Percentiles rank a stretch among this genome's conserved stretches.
phyloP scores from a whole-genome alignment of 2,113 vertebrate genomes.

The Sprattus sprattus region DNA sequence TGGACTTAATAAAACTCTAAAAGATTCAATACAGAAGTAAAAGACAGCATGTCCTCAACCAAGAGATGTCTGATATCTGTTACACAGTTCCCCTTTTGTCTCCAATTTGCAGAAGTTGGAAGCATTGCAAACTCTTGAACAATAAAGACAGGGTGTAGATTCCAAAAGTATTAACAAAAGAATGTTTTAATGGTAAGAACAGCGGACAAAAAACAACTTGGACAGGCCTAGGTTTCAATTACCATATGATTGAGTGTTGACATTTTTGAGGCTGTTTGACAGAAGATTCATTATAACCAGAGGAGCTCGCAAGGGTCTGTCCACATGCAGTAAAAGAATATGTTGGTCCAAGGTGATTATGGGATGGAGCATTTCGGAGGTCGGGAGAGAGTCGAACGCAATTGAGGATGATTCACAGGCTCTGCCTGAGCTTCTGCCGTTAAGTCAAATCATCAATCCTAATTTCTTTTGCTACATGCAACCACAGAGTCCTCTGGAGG shows the following conservation, averaged over 20 bases:
- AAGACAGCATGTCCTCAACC: slow-evolving; percentile 1
- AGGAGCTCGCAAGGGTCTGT: slow-evolving; percentile 56
- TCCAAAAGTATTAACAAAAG: slow-evolving; percentile 63
- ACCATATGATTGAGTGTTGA: slow-evolving; percentile 72
- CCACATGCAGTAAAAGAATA: slow-evolving; percentile 56
- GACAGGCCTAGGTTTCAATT: slow-evolving; percentile 69
- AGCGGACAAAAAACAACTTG: slow-evolving; percentile 50
- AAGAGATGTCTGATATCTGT: slow-evolving; percentile 37
- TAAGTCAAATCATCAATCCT: slow-evolving; percentile 48
- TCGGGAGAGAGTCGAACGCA: slow-evolving; percentile 47
- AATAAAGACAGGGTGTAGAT: slow-evolving; percentile 51
- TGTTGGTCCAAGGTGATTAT: slow-evolving; percentile 58
- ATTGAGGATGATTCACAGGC: slow-evolving; percentile 48
- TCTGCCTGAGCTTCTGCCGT: slow-evolving; percentile 27
- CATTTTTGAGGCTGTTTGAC: slow-evolving; percentile 71
- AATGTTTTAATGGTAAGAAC: slow-evolving; percentile 64
- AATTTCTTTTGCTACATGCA: slow-evolving; percentile 12
- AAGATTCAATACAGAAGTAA: neutral
- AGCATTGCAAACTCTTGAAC: slow-evolving; percentile 53
- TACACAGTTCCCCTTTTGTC: slow-evolving; percentile 38
- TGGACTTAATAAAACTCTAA: neutral
- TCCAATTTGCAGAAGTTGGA: slow-evolving; percentile 59
- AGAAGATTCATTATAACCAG: slow-evolving; percentile 70
- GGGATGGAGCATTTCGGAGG: slow-evolving; percentile 57
- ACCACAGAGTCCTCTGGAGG: slow-evolving; percentile 20